phyloP scores from a whole-genome alignment of 2,888 invertebrate species.

The Brachyopa scutellaris region DNA sequence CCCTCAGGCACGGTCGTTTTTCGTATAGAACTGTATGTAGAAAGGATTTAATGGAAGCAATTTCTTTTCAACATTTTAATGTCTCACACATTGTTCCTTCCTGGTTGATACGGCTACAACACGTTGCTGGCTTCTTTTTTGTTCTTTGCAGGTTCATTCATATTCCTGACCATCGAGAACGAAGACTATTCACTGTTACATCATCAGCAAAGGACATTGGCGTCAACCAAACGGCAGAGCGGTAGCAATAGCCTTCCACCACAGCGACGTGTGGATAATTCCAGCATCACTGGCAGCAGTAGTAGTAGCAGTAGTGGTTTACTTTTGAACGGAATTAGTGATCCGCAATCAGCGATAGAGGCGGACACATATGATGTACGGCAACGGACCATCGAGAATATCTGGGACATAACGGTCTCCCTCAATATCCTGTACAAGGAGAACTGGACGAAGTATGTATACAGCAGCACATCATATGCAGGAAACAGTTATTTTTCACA shows the following conservation, averaged over 20 bases:
- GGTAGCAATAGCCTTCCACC: slow-evolving; percentile 75
- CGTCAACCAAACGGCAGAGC: slow-evolving; percentile 82
- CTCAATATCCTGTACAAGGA: slow-evolving; percentile 93
- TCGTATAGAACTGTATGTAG: too few species aligned
- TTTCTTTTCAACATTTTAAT: slow-evolving; percentile 51
- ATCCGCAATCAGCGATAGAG: slow-evolving; percentile 79
- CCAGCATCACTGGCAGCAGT: slow-evolving; percentile 35
- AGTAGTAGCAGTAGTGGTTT: slow-evolving; percentile 64
- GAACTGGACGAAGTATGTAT: slow-evolving; percentile 93
- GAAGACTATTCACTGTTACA: slow-evolving; percentile 80
- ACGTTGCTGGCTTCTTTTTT: slow-evolving; percentile 13
- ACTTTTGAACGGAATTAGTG: slow-evolving; percentile 74
- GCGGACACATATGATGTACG: slow-evolving; percentile 84
- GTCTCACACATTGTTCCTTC: slow-evolving; percentile 33
- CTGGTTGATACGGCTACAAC: slow-evolving; percentile 8
- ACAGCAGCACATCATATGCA: not conserved
- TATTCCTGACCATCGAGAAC: slow-evolving; percentile 91
- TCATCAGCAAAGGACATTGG: slow-evolving; percentile 84
- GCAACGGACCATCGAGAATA: slow-evolving; percentile 90
- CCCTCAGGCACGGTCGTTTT: too few species aligned
- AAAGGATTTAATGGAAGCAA: slow-evolving; percentile 43
- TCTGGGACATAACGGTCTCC: slow-evolving; percentile 95
- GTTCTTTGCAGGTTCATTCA: slow-evolving; percentile 86
- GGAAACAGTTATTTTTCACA: not conserved
- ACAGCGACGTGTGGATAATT: slow-evolving; percentile 61